A percentile compares a stretch with the other conserved stretches of the same genome.
These are phyloP conservation scores for Isoperla grammatica DNA, from an alignment of 2,888 invertebrate genomes.

Conservation along the genomic window DNA sequence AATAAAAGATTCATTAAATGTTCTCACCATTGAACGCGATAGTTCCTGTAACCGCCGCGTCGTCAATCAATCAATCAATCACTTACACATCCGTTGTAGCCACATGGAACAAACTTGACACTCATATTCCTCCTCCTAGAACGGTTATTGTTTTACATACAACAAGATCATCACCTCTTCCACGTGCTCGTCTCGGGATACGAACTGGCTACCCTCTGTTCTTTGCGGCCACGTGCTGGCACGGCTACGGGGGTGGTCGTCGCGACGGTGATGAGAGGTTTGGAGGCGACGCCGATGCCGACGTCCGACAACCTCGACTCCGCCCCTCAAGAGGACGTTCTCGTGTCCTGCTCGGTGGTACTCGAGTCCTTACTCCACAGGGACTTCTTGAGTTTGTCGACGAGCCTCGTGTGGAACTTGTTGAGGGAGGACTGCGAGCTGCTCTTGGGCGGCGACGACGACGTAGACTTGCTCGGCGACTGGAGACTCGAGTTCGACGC, in stretches of 20 bases:
- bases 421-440: slow-evolving; percentile 56
- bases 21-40: not conserved
- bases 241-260: slow-evolving; percentile 27
- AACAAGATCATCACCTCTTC: not conserved
- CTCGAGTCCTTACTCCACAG: slow-evolving; percentile 51
- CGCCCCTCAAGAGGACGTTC: slow-evolving; percentile 49
- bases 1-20: slow-evolving; percentile 5
- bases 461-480: slow-evolving; percentile 62
- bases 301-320: no score
- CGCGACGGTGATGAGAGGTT: slow-evolving; percentile 16
- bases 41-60: not conserved
- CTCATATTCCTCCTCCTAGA: not conserved
- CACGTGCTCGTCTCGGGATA: slow-evolving; percentile 16
- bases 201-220: slow-evolving; percentile 17
- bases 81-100: not conserved
- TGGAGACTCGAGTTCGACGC: slow-evolving; percentile 57
- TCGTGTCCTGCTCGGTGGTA: slow-evolving; percentile 44
- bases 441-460: slow-evolving; percentile 56
- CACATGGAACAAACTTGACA: no score
- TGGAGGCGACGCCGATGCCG: no score
- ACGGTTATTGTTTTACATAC: not conserved
- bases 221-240: slow-evolving; percentile 18
- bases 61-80: not conserved
- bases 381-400: slow-evolving; percentile 71
- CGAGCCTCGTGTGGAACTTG: slow-evolving; percentile 73